Base-by-base conservation (phyloP, 2,797 vertebrate genomes). In the Rhodeus uyekii region DNA sequence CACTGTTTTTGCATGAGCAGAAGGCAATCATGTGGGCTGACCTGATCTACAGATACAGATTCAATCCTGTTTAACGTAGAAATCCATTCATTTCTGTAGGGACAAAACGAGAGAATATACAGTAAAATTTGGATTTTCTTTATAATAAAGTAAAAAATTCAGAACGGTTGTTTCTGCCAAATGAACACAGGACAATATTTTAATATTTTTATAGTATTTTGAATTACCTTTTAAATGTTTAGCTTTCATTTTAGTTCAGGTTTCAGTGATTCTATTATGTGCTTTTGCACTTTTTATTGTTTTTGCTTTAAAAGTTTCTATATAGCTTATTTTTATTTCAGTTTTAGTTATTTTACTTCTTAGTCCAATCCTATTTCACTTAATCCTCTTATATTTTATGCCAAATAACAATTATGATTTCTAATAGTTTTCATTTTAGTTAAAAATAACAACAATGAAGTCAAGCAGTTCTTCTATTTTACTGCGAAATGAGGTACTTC, bases 21-120 rank as follows among this genome's bases (percentile, higher is more conserved):
- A 80, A 80, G 78, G 67, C 67, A 60, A 60, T 53, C 16, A 1
- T 58, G 77, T 68, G 64, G 64, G 65, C 14, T 24, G 78, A 72
- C 27, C 55, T 60, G 53, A 76, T 76, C 78, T 46, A 24, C 14
- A 50, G 24, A 72, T 55, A 18, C 71, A 74, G 71, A n/a, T n/a
- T 24, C 34, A 74, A 67, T 67, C 64, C 44, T 14, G 29, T 16
- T 73, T 24, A 55, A 13, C 48, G 6, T 18, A 74, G 71, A 55
- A 10, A 55, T 16, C 22, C 34, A 55, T 16, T 74, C 71, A 55
- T 38, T 38, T 74, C 71, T 4, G 22, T 36, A 55, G 71, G 3
- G 22, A 36, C 8, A 29, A 36, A 36, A 44, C 8, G 0, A 19
- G 24, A 46, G 4, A 48, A 48, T 32, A 32, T 7, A 34, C 3